Evolutionary conservation across 2,797 vertebrate genomes (phyloP), one percentile per base, ranked within the genome.

Genomic region (Eurystomus glaucurus): DNA sequence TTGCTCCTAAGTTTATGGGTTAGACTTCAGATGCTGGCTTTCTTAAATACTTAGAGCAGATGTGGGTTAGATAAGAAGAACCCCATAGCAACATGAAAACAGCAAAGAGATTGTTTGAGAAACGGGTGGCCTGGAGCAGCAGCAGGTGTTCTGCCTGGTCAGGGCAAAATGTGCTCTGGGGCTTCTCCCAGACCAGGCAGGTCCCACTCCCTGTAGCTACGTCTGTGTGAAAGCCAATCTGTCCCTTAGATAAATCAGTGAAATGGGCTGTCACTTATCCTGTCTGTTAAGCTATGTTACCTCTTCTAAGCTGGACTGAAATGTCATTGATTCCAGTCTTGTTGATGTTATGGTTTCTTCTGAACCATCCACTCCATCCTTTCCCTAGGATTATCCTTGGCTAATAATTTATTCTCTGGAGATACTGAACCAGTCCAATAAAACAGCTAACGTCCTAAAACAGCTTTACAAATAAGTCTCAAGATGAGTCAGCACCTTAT

Each of bases 401-500:
- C 14, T 13, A 26, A 16, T 71, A 83, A 54, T 91, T 95, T 82
- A 35, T 81, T 57, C 55, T 88, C 76, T 93, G 51, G 43, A 91
- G 93, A 83, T 45, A 20, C 13, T 72, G 26, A 65, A 95, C 86
- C 50, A 48, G 55, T 22, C 52, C 54, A 41, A 25, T 91, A 74
- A 89, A 92, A 86, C 51, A 76, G 5, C 62, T 51, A 20, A 7
- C 62, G 26, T 89, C 28, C 65, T 89, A 79, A 70, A 22, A 35
- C 61, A 58, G 69, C 77, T 93, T 87, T 89, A 48, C 70, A 94
- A 77, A 91, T 31, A 82, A 82, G 55, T 85, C 70, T 91, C 74
- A 51, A 29, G 51, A 35, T 77, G 86, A 93, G 19, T 93, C 93
- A 92, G 94, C 92, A 87, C 80, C 91, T 97, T 92, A 62, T 66